phyloP scores from a whole-genome alignment of 2,888 invertebrate species.

The Junonia oenone region DNA sequence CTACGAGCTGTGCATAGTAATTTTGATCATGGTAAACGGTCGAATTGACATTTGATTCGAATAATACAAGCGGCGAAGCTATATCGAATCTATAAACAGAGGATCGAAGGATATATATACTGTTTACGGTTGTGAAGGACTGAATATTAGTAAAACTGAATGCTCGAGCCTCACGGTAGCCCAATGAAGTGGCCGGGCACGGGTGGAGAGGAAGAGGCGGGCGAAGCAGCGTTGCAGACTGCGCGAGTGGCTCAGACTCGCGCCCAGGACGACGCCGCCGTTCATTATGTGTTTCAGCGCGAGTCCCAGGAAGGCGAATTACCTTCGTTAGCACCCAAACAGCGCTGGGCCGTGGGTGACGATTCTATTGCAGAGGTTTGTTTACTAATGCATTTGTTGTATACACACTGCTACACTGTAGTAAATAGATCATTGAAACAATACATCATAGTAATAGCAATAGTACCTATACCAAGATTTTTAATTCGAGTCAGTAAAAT shows the following conservation, averaged over 20 bases:
- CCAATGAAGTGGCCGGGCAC: conserved; percentile 90
- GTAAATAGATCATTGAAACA: background rate
- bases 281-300: conserved; percentile 93
- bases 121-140: conserved; percentile 58
- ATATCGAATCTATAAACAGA: conserved; percentile 39
- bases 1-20: conserved; percentile 40
- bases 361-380: conserved; percentile 92
- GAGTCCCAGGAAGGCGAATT: conserved; percentile 90
- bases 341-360: conserved; percentile 93
- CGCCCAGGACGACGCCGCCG: conserved; percentile 91
- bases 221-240: conserved; percentile 76
- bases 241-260: conserved; percentile 84
- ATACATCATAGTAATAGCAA: too few relatives aligned
- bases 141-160: conserved; percentile 70
- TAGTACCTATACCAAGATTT: too few relatives aligned
- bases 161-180: conserved; percentile 80
- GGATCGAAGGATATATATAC: conserved; percentile 48
- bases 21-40: conserved; percentile 56
- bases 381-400: conserved; percentile 34
- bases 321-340: conserved; percentile 85
- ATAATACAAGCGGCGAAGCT: conserved; percentile 42
- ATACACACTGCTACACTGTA: background rate
- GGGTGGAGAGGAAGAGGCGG: conserved; percentile 82
- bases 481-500: too few relatives aligned
- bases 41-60: conserved; percentile 42